Base-by-base conservation (phyloP, 2,113 vertebrate genomes). In the Eulemur macaco region DNA sequence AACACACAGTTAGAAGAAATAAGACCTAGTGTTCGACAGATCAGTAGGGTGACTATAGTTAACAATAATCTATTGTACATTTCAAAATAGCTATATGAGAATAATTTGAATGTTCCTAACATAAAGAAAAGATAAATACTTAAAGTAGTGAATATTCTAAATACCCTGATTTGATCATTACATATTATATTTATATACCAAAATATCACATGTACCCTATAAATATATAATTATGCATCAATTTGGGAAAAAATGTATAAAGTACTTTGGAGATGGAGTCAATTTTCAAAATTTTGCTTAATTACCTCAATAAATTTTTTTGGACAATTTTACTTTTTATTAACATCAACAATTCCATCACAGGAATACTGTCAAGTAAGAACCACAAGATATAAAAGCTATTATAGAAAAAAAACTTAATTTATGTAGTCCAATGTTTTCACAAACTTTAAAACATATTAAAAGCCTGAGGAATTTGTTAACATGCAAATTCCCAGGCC, bases 261-360 rank as follows among this genome's bases (percentile, higher is more conserved):
- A 77, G 18, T 80, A 90, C 54, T 69, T 74, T 25, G 52, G 39
- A 91, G 39, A 93, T n/a, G 87, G 84, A 21, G 6, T n/a, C 50
- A 84, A 45, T 71, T 91, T 96, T 96, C 58, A 91, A 90, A 81
- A 45, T 93, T 91, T 58, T 80, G 18, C n/a, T 93, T 39, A 60
- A n/a, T 64, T 97, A 85, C 21, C 27, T 42, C 91, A 56, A 74
- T 18, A 92, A 83, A 60, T 34, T 39, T 47, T 77, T 74, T 47
- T 45, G 54, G 17, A 34, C 11, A 73, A n/a, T 82, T 96, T 80
- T 60, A 89, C 31, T 88, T 63, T 74, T 85, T 94, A 56, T 94
- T 45, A 91, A n/a, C 66, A 82, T 9, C 50, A 85, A 54, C 2
- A 29, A 21, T 29, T 81, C 34, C 10, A 90, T 71, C 42, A 93